These are phyloP conservation scores for Artemia franciscana DNA, from an alignment of 1,140 invertebrate species.

Conservation along the genomic window DNA sequence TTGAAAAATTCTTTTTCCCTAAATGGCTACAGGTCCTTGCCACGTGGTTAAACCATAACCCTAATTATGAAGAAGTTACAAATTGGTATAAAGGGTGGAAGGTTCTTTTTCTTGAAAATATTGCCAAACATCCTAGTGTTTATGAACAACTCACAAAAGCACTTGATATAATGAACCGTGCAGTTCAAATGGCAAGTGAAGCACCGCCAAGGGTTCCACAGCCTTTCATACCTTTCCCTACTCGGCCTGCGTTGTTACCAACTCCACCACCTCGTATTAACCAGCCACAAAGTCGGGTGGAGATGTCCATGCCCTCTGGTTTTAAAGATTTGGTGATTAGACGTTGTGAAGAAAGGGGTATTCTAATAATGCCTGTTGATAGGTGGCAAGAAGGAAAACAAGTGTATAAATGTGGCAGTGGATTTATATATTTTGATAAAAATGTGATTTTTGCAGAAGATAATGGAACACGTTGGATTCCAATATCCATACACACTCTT, in stretches of 20 bases:
- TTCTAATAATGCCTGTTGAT: conserved; percentile 67
- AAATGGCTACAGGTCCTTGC: conserved; percentile 56
- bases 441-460: conserved; percentile 32
- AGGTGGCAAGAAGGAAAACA: conserved; percentile 55
- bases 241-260: background rate
- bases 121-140: conserved; percentile 38
- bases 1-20: conserved; percentile 67
- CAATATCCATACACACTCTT: no score
- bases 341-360: conserved; percentile 61
- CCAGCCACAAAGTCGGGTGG: conserved; percentile 28
- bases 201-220: conserved; percentile 14
- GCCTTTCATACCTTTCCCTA: conserved; percentile 1
- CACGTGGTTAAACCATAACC: conserved; percentile 55
- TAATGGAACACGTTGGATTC: conserved; percentile 37
- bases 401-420: conserved; percentile 52
- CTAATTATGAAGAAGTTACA: conserved; percentile 56
- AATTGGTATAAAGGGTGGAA: conserved; percentile 80
- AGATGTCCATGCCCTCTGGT: conserved; percentile 36
- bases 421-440: conserved; percentile 53
- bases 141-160: conserved; percentile 67
- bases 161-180: conserved; percentile 70
- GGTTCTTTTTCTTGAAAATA: conserved; percentile 37
- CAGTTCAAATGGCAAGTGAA: conserved; percentile 30
- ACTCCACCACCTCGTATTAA: conserved; percentile 18
- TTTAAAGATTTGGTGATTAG: conserved; percentile 75